Conservation (phyloP, 2,888 invertebrate genomes). For the Macaria liturata region DNA sequence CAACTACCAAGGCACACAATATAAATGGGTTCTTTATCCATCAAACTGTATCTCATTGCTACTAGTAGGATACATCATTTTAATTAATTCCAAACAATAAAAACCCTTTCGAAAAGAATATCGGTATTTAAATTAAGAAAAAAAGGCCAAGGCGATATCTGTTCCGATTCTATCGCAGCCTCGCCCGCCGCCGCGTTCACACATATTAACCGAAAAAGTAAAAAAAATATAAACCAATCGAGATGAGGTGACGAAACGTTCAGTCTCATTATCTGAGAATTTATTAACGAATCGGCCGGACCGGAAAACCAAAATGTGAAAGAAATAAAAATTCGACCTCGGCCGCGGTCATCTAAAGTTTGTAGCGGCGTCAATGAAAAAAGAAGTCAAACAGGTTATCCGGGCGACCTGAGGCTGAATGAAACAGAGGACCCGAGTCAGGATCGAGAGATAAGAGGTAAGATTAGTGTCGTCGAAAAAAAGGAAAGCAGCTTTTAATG, state of each 20-base stretch:
- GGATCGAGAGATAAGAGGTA: conserved; percentile 79
- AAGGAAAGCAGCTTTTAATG: conserved; percentile 78
- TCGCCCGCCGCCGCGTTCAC: conserved; percentile 76
- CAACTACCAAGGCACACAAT: too few species aligned
- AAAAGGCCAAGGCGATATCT: conserved; percentile 68
- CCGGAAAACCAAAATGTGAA: conserved; percentile 83
- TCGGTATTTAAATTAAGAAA: conserved; percentile 78
- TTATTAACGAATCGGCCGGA: conserved; percentile 82
- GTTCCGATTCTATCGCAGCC: conserved; percentile 71
- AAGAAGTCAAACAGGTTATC: conserved; percentile 79
- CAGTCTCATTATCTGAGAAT: conserved; percentile 84
- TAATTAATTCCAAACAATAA: conserved; percentile 15
- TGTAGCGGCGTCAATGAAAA: conserved; percentile 81
- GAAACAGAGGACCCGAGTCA: conserved; percentile 76
- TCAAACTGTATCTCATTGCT: background rate
- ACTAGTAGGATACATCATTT: conserved; percentile 26
- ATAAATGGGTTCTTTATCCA: too few species aligned
- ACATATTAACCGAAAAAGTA: conserved; percentile 74
- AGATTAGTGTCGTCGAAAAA: conserved; percentile 77
- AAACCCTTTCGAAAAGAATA: conserved; percentile 63
- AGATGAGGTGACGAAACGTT: conserved; percentile 83
- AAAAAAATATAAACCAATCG: conserved; percentile 76
- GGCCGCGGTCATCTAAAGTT: conserved; percentile 80
- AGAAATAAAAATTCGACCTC: conserved; percentile 83
- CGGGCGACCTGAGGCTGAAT: conserved; percentile 77